Base-by-base conservation (phyloP, 2,888 invertebrate genomes). In the Pyrochroa serraticornis region DNA sequence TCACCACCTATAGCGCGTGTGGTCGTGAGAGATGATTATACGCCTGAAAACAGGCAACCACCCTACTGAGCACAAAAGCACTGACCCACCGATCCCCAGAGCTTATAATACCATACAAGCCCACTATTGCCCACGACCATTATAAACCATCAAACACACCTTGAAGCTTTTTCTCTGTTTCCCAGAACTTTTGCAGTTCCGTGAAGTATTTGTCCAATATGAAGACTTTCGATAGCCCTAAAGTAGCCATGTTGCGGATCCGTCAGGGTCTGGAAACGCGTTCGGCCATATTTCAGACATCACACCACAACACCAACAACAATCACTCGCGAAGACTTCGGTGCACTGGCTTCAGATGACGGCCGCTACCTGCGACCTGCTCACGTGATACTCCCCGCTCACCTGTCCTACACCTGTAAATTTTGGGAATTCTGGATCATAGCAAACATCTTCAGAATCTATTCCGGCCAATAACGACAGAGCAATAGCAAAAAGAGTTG, bases 151-250 rank as follows among this genome's bases (percentile, higher is more conserved):
- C 38, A 12, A 61, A 80, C 86, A 87, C 88, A 95, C 96, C 96
- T 89, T 93, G 92, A 77, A 94, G 85, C 83, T 94, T 94, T 84
- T 95, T 94, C 82, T 96, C 96, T 64, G 94, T 93, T 83, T 95
- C 94, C 93, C 95, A 93, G 84, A 95, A 93, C 84, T 95, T 95
- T 81, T 94, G 94, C 81, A 96, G 85, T 83, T 95, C 95, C 70
- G 93, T 94, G 83, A 95, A 95, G 83, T 95, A 95, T 82, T 95
- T 95, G 89, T 95, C 95, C 86, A 95, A 88, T 81, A 95, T 95
- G 87, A 95, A 95, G 82, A 95, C 95, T 86, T 95, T 95, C 80
- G 94, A 94, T 76, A 95, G 90, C 85, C 95, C 95, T 84, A 95
- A 87, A 82, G 94, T 94, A 87, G 95, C 94, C 95, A 95, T 95